Base-by-base conservation (phyloP, 2,113 vertebrate species). In the Osmerus eperlanus region DNA sequence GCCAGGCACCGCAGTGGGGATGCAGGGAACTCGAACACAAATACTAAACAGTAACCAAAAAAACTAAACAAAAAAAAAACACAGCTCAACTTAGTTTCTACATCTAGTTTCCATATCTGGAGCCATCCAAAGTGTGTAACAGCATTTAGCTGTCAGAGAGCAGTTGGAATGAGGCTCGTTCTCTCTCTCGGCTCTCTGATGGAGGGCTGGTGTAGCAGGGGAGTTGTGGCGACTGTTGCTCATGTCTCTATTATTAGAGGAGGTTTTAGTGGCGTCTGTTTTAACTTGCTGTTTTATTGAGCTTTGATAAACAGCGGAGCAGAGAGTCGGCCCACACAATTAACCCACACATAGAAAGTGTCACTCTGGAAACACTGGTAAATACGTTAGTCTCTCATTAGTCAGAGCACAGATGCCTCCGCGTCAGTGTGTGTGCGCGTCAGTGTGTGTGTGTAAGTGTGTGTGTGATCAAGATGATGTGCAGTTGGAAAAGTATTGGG, bases 221-320 rank as follows among this genome's bases (percentile, higher is more conserved):
- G 73, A 83, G 86, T 81, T 56, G 41, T 87, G 77, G 78, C 80
- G 79, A 87, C 78, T 81, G 83, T 84, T 53, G 67, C n/a, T 80
- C 23, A 23, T 28, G 73, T 29, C 62, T 79, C 86, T 86, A 87
- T 86, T 88, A 81, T 84, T 88, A 90, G 87, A 82, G 36, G 71
- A 47, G 41, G 41, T 11, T 47, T 47, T 47, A 47, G 41, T 12
- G 41, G 41, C 72, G 12, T 63, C 21, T 32, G 15, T 32, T 56
- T 16, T 47, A 5, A 18, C 55, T 19, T 18, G 55, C 55, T 18
- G 55, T 56, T 56, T 56, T 56, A 56, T 56, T 56, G n/a, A 77
- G 68, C 77, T 79, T 76, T 87, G 74, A 82, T 77, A 85, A 85
- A 87, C 82, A 85, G 74, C 70, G 19, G 70, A 14, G 59, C 78